Conservation (phyloP, 2,797 vertebrate genomes). For the Spinibarbus caldwelli region DNA sequence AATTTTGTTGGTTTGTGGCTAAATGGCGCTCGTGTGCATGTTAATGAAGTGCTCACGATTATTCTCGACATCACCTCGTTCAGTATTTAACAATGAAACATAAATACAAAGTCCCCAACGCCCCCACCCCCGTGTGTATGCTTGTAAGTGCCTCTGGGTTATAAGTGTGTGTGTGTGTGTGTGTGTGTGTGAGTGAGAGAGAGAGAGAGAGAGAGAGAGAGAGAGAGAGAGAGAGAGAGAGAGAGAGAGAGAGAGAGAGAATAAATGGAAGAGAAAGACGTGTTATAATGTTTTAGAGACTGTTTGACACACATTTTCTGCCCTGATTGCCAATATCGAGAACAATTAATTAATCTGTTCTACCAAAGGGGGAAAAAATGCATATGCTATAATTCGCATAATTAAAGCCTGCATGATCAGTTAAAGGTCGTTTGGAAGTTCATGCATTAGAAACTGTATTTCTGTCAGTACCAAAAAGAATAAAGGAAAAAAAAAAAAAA, state of each 20-base stretch:
- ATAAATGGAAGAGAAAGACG: neutral
- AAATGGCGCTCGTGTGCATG: constrained; percentile 45
- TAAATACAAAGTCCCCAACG: constrained; percentile 49
- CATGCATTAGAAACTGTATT: neutral
- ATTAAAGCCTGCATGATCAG: neutral
- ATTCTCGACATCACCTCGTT: constrained; percentile 53
- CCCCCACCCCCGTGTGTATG: constrained; percentile 33
- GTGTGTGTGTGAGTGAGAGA: constrained; percentile 1
- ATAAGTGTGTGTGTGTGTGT: neutral
- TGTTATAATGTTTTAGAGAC: neutral
- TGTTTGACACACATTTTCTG: neutral
- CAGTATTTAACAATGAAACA: constrained; percentile 56
- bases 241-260: neutral
- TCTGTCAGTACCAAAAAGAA: neutral
- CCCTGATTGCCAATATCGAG: neutral
- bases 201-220: neutral
- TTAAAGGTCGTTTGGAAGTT: neutral
- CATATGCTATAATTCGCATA: neutral
- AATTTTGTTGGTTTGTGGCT: constrained; percentile 30
- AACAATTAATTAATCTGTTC: neutral
- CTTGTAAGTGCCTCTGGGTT: constrained; percentile 41
- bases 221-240: neutral
- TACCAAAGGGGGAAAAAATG: neutral
- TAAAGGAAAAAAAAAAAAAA: neutral
- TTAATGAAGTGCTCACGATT: constrained; percentile 51